A percentile compares a stretch with the other conserved stretches of the same genome.
Evolutionary conservation across 2,113 vertebrate genomes (phyloP).

Genomic region (Mohoua ochrocephala): DNA sequence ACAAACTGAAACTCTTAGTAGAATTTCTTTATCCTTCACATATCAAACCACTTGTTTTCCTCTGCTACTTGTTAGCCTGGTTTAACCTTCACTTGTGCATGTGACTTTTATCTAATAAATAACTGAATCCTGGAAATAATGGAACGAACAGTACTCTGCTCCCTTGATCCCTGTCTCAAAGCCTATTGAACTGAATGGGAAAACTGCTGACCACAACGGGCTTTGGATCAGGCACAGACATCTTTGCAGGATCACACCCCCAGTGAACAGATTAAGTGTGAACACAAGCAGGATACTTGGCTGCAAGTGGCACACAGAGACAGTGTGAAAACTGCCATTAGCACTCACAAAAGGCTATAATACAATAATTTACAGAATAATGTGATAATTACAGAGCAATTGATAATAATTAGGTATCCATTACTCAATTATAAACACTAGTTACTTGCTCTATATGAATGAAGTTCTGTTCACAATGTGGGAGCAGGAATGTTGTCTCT

Average conservation of each 20-base stretch:
- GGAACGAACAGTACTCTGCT: not conserved
- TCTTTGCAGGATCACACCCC: not conserved
- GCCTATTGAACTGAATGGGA: not conserved
- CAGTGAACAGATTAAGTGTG: not conserved
- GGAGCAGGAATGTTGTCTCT: not conserved
- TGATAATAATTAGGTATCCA: not conserved
- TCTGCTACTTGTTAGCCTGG: not conserved
- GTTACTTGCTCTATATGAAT: not conserved
- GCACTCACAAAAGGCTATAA: not conserved
- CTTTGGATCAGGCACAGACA: not conserved
- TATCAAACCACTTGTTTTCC: not conserved
- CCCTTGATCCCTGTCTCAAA: not conserved
- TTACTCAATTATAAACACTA: not conserved
- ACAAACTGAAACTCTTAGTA: not conserved
- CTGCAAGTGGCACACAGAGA: not conserved
- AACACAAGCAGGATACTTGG: not conserved
- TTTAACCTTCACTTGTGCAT: not conserved
- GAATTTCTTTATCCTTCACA: not conserved
- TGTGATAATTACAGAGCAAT: not conserved
- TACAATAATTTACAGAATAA: not conserved
- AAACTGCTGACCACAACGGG: not conserved
- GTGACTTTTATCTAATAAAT: not conserved
- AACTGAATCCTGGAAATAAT: not conserved
- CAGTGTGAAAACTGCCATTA: not conserved
- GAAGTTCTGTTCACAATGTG: not conserved